Conservation (phyloP, 2,888 invertebrate species). For the Malthinus seriepunctatus region DNA sequence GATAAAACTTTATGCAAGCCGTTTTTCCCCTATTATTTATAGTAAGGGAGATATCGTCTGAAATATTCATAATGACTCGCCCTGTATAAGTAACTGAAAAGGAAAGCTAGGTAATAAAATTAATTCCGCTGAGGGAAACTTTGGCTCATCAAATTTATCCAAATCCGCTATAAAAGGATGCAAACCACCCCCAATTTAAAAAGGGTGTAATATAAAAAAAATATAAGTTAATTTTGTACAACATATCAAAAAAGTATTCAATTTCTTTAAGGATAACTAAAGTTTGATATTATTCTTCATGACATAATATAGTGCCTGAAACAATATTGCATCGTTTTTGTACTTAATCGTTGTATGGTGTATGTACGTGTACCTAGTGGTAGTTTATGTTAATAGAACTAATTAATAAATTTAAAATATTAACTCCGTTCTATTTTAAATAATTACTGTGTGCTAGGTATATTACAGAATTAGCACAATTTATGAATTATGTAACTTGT, state of each 20-base stretch:
- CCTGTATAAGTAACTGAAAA: too few species aligned
- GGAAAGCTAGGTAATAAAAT: too few species aligned
- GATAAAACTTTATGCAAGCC: too few species aligned
- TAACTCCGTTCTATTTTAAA: constrained; percentile 20
- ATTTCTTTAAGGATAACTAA: constrained; percentile 34
- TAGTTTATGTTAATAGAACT: constrained; percentile 15
- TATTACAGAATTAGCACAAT: constrained; percentile 22
- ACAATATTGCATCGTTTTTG: constrained; percentile 20
- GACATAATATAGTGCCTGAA: constrained; percentile 32
- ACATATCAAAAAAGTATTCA: constrained; percentile 17
- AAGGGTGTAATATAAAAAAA: too few species aligned
- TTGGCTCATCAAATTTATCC: too few species aligned
- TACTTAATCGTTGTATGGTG: constrained; percentile 21
- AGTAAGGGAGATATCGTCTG: too few species aligned
- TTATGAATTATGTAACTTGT: constrained; percentile 8
- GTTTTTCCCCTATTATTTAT: too few species aligned
- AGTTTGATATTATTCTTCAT: constrained; percentile 24
- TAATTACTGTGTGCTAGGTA: constrained; percentile 18
- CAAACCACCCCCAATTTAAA: too few species aligned
- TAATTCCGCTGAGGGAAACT: too few species aligned
- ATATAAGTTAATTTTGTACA: not conserved
- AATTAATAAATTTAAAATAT: constrained; percentile 14
- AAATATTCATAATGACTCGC: too few species aligned
- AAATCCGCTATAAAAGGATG: too few species aligned
- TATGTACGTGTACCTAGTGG: constrained; percentile 15